These are phyloP conservation scores for Engystomops pustulosus DNA, from an alignment of 2,113 vertebrate genomes.

Conservation along the genomic window DNA sequence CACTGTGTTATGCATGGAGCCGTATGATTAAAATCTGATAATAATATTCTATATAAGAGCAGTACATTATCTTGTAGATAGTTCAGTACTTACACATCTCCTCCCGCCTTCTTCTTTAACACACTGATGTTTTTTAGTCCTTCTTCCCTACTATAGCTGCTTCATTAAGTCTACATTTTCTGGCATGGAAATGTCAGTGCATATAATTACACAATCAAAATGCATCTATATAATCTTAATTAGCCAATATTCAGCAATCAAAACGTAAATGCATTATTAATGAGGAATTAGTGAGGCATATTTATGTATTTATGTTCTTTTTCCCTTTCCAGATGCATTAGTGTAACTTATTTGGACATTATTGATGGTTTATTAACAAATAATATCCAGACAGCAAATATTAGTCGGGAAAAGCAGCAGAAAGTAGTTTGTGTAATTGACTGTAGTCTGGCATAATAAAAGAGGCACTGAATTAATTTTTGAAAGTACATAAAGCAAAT, in stretches of 20 bases:
- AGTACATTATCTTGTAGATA: no score
- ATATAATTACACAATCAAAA: slow-evolving; percentile 47
- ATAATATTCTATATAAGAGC: neutral
- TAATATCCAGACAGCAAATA: neutral
- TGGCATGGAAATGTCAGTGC: slow-evolving; percentile 34
- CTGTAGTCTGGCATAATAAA: neutral
- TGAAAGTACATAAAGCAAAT: neutral
- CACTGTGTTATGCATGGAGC: neutral
- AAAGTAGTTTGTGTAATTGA: neutral
- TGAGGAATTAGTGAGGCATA: slow-evolving; percentile 10
- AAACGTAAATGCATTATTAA: slow-evolving; percentile 30
- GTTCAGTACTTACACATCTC: neutral
- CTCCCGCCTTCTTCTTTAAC: neutral
- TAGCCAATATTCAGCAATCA: slow-evolving; percentile 34
- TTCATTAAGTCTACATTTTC: slow-evolving; percentile 42
- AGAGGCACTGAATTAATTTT: neutral
- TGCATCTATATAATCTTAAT: slow-evolving; percentile 41
- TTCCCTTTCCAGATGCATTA: neutral
- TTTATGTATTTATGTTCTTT: neutral
- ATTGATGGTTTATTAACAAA: slow-evolving; percentile 13
- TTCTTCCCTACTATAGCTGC: neutral
- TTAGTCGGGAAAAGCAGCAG: neutral
- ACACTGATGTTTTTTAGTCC: neutral
- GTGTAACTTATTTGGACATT: neutral
- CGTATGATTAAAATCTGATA: neutral